Evolutionary conservation across 2,888 invertebrate species (phyloP).

Genomic region (Willowsia nigromaculata): DNA sequence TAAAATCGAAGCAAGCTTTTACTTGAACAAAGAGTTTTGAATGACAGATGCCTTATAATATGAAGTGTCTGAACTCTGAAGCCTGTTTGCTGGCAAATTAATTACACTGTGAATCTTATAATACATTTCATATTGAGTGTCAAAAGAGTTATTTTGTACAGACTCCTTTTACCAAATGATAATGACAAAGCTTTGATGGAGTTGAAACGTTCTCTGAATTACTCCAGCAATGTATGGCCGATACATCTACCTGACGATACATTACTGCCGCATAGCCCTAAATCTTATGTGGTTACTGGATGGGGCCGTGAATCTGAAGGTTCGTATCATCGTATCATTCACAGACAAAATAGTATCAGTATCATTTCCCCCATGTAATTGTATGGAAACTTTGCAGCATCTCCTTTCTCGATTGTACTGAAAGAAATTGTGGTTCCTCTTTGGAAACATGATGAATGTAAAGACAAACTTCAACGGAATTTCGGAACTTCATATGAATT

Average conservation of each 20-base stretch:
- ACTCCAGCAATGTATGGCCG: slow-evolving; percentile 80
- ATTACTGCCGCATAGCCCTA: not conserved
- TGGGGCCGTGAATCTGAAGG: slow-evolving; percentile 81
- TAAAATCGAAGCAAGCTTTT: too few relatives aligned
- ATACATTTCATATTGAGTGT: too few relatives aligned
- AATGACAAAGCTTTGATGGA: slow-evolving; percentile 81
- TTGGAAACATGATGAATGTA: slow-evolving; percentile 80
- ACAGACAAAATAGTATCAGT: not conserved
- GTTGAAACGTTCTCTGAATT: slow-evolving; percentile 78
- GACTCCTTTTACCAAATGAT: too few relatives aligned
- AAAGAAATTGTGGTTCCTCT: slow-evolving; percentile 81
- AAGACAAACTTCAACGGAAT: slow-evolving; percentile 80
- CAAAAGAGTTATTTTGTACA: too few relatives aligned
- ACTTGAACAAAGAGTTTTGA: too few relatives aligned
- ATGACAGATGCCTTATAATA: too few relatives aligned
- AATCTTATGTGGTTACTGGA: slow-evolving; percentile 80
- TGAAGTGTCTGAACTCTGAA: too few relatives aligned
- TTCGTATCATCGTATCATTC: slow-evolving; percentile 73
- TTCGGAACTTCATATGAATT: slow-evolving; percentile 80
- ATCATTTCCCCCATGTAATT: not conserved
- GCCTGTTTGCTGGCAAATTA: too few relatives aligned
- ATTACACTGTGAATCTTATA: too few relatives aligned
- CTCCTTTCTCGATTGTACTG: slow-evolving; percentile 80
- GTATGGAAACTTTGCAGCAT: slow-evolving; percentile 79
- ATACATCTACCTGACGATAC: slow-evolving; percentile 79